Conservation (phyloP, 2,888 invertebrate genomes). For the Dromius quadrimaculatus region DNA sequence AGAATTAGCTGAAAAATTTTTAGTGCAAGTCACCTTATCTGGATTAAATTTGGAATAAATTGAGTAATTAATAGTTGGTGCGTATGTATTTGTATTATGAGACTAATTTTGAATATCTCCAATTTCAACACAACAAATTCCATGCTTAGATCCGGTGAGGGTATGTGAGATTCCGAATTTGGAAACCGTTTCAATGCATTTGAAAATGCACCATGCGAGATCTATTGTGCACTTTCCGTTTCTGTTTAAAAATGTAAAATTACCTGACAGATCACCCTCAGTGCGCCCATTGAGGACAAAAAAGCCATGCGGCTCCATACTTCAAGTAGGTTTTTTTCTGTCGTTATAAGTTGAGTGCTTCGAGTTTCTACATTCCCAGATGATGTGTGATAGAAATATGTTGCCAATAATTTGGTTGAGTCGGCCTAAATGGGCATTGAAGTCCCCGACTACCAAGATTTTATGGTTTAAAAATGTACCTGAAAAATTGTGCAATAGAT, state of each 20-base stretch:
- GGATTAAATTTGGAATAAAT: background rate
- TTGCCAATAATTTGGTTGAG: background rate
- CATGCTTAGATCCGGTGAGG: background rate
- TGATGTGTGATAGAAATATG: background rate
- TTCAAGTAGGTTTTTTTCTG: background rate
- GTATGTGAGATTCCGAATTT: background rate
- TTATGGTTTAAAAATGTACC: background rate
- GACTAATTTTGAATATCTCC: background rate
- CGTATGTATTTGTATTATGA: background rate
- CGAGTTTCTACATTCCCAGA: background rate
- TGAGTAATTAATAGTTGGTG: background rate
- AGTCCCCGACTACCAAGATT: background rate
- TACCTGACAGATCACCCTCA: background rate
- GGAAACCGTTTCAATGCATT: background rate
- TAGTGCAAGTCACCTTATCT: background rate
- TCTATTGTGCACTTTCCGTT: background rate
- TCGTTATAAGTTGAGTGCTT: background rate
- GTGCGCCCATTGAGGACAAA: background rate
- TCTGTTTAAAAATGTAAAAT: background rate
- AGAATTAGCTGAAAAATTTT: background rate
- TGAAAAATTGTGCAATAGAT: background rate
- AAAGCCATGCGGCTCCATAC: background rate
- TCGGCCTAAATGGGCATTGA: background rate
- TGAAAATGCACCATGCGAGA: background rate
- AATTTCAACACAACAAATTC: background rate